These are phyloP conservation scores for Pipistrellus pipistrellus DNA, from an alignment of 2,797 vertebrate species.

Conservation along the genomic window DNA sequence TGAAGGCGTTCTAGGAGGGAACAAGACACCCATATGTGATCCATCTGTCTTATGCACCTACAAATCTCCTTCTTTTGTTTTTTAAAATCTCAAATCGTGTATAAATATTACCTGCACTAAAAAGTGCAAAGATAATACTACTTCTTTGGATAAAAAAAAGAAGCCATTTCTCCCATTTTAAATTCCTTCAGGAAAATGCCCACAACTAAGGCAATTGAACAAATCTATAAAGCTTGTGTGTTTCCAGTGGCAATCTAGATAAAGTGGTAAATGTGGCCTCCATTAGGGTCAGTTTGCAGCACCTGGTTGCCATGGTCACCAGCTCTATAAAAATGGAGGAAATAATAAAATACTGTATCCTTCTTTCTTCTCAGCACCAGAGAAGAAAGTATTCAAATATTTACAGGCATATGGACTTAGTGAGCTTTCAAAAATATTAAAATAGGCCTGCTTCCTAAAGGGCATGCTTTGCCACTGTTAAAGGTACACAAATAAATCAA, in stretches of 20 bases:
- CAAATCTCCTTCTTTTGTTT: conserved; percentile 61
- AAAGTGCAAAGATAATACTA: not conserved
- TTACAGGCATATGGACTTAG: not conserved
- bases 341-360: conserved; percentile 49
- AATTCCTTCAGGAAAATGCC: conserved; percentile 32
- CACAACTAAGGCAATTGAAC: conserved; percentile 8
- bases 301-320: conserved; percentile 75
- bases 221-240: conserved; percentile 34
- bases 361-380: conserved; percentile 4
- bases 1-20: not conserved
- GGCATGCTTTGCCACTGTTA: conserved; percentile 6
- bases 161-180: conserved; percentile 26
- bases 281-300: conserved; percentile 27
- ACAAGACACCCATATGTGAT: conserved; percentile 28
- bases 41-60: not conserved
- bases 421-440: conserved; percentile 46
- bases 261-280: conserved; percentile 60
- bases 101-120: conserved; percentile 45
- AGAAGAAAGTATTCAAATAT: conserved; percentile 43
- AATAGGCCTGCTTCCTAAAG: conserved; percentile 39
- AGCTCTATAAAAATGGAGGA: conserved; percentile 54
- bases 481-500: conserved; percentile 29
- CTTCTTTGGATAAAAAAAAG: conserved; percentile 45
- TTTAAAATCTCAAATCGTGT: not conserved
- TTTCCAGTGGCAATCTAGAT: conserved; percentile 63